Base-by-base conservation (phyloP, 2,113 vertebrate genomes). In the Struthio camelus region DNA sequence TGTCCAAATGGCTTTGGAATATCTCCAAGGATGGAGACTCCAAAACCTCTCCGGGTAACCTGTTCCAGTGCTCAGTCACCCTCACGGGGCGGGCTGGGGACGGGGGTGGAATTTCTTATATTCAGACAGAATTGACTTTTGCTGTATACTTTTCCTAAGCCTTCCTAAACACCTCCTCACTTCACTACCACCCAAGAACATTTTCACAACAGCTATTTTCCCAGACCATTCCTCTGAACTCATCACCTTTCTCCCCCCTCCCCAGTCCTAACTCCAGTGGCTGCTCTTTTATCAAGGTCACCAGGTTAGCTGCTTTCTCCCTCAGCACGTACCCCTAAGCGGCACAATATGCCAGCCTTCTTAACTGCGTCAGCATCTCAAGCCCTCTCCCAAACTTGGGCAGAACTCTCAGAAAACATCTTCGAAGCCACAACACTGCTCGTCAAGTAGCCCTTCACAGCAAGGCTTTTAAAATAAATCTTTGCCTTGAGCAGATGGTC, bases 381-480 rank as follows among this genome's bases (percentile, higher is more conserved):
- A 9, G 62, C 36, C 36, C 25, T 30, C 54, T 58, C 30, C 30
- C 54, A 14, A 27, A 20, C 36, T 24, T 27, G 36, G 62, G 23
- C n/a, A 25, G 36, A 38, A 25, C 28, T 80, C 59, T 65, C 27
- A 5, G 28, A 24, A 66, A 73, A 30, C 17, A 54, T 53, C 70
- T 54, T 71, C 69, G 83, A 82, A 89, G 4, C 4, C 51, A 34
- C 22, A 50, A 10, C 5, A 8, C 34, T 40, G 4, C 6, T 46
- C 20, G 75, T 34, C 50, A 58, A 90, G 24, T 2, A 19, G 19
- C 5, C 0, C 0, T 20, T 25, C 1, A 1, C 17, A 59, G 53
- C 56, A 83, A 90, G 58, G 14, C 10, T 40, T 48, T 73, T 16
- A 87, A 88, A 90, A 83, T n/a, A 73, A 58, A 86, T 34, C 62